Conservation (phyloP, 2,888 invertebrate species). For the Axea sp. region DNA sequence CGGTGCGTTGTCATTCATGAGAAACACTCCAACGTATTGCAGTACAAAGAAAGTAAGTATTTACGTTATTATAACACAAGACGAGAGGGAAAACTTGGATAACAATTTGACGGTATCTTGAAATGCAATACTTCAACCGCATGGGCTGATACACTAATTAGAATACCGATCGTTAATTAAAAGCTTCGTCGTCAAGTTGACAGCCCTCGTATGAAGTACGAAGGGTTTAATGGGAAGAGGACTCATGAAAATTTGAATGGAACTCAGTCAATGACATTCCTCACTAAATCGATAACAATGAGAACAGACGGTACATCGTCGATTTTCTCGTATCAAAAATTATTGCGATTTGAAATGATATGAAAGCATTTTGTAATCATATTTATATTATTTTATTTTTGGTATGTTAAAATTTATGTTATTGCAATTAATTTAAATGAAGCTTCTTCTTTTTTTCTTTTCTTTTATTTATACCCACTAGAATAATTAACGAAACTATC, state of each 20-base stretch:
- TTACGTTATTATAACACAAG: conserved; percentile 10
- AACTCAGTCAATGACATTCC: conserved; percentile 63
- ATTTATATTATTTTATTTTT: neutral
- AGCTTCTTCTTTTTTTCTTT: too few species aligned
- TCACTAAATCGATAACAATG: conserved; percentile 45
- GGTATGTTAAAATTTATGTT: too few species aligned
- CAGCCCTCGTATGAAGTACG: conserved; percentile 49
- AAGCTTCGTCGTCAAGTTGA: conserved; percentile 67
- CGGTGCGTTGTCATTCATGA: conserved; percentile 97
- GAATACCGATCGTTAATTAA: conserved; percentile 74
- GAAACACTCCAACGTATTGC: conserved; percentile 95
- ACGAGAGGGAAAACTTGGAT: conserved; percentile 62
- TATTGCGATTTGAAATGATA: conserved; percentile 21
- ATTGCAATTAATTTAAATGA: too few species aligned
- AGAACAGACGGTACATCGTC: conserved; percentile 24
- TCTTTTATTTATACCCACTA: too few species aligned
- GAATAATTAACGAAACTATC: too few species aligned
- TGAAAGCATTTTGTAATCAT: neutral
- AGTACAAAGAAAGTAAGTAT: conserved; percentile 98
- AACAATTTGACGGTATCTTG: conserved; percentile 64
- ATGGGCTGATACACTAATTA: conserved; percentile 70
- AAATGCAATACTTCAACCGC: conserved; percentile 38
- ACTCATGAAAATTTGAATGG: conserved; percentile 64
- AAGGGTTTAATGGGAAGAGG: conserved; percentile 38
- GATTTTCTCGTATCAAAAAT: conserved; percentile 14